These are phyloP conservation scores for Hydrotaea cyrtoneurina DNA, from an alignment of 2,888 invertebrate genomes.

Conservation along the genomic window DNA sequence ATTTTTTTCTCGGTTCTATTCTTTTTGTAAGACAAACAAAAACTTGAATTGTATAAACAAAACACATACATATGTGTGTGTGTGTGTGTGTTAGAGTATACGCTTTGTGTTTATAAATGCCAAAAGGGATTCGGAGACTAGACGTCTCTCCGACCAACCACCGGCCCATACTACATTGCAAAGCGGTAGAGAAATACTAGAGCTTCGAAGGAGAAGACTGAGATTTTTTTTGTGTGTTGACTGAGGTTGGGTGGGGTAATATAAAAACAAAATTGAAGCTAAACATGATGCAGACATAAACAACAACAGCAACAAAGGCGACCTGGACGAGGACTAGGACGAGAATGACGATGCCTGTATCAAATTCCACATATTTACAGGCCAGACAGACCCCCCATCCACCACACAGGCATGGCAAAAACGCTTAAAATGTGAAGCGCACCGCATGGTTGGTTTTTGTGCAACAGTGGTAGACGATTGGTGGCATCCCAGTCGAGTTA, in stretches of 20 bases:
- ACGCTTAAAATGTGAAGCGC: neutral
- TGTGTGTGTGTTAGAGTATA: neutral
- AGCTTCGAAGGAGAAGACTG: neutral
- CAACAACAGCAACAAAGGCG: neutral
- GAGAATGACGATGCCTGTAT: neutral
- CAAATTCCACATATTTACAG: neutral
- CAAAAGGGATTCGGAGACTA: neutral
- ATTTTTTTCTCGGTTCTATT: too few species aligned
- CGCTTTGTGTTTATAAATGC: neutral
- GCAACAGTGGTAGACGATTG: neutral
- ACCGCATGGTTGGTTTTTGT: neutral
- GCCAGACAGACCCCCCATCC: too few species aligned
- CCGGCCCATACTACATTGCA: neutral
- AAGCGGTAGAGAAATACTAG: too few species aligned
- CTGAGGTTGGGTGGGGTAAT: neutral
- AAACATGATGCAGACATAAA: slow-evolving; percentile 21
- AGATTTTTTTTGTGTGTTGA: neutral
- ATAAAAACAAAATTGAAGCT: neutral
- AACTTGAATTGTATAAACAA: too few species aligned
- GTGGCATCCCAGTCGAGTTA: neutral
- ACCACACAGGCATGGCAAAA: neutral
- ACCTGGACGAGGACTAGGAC: neutral
- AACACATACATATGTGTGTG: too few species aligned
- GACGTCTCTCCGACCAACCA: neutral
- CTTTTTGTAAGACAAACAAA: neutral